Base-by-base conservation (phyloP, 1,140 invertebrate species). In the Batillaria attramentaria region DNA sequence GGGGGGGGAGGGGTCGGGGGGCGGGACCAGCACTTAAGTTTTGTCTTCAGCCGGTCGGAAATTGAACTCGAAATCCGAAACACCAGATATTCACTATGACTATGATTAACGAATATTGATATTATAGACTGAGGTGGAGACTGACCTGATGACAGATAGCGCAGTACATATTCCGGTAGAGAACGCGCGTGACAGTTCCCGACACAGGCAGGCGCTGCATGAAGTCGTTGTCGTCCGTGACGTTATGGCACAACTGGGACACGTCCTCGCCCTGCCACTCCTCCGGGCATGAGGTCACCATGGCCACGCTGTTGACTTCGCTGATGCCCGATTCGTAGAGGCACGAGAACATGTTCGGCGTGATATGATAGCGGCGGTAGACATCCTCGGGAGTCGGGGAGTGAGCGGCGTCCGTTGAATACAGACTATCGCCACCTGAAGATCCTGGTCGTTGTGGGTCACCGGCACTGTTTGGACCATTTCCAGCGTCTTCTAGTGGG, bases 121-220 rank as follows among this genome's bases (percentile, higher is more conserved):
- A n/a, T n/a, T n/a, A n/a, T n/a, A n/a, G 24, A 50, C 46, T 13
- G 46, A 50, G 46, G 37, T 13, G 6, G 0, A 20, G 16, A 35
- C 72, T 60, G 6, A 74, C 72, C 72, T 60, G 24, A 37, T 74
- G 72, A 24, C 73, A 75, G 20, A 75, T 50, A n/a, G 73, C 73
- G 31, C 73, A 75, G 54, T 62, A 75, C 73, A 75, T 75, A 57
- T 75, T 75, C 4, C 73, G 54, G 37, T 75, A 75, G 20, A 81
- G 43, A 3, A 83, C 31, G 6, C 68, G 39, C 8, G 81, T 79
- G 28, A 65, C 39, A n/a, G 35, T 62, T n/a, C 83, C 83, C 20
- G 77, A 79, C 18, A 84, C 83, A 8, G 83, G 81, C 18, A 83
- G 39, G 10, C 43, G 70, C 20, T 70, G 62, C 73, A 84, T 76